Conservation (phyloP, 2,113 vertebrate genomes). For the Sclerurus mexicanus region DNA sequence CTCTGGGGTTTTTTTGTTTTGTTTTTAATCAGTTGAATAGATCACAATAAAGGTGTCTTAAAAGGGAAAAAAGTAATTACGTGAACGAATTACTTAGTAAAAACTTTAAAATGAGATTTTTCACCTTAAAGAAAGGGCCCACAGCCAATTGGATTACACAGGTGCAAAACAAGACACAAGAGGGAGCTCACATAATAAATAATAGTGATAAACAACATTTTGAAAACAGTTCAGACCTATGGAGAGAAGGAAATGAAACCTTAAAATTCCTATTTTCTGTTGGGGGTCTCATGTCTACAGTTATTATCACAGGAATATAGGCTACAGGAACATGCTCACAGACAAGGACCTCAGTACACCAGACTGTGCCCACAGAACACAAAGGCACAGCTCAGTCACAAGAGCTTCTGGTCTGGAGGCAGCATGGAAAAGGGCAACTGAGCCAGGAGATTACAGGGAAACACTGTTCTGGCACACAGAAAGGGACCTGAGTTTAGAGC, state of each 20-base stretch:
- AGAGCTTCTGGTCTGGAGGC: not conserved
- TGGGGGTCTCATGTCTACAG: not conserved
- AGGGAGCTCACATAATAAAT: constrained; percentile 66
- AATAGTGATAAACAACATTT: constrained; percentile 21
- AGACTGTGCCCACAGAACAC: not conserved
- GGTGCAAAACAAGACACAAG: constrained; percentile 60
- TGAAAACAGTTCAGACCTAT: not conserved
- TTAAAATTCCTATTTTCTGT: not conserved
- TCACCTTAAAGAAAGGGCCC: not conserved
- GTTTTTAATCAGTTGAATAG: not conserved
- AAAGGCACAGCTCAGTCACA: not conserved
- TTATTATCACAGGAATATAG: not conserved
- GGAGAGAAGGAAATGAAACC: not conserved
- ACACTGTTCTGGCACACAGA: not conserved
- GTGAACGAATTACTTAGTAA: not conserved
- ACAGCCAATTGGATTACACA: not conserved
- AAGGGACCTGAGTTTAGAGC: not conserved
- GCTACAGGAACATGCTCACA: not conserved
- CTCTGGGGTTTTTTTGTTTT: not conserved
- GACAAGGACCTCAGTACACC: not conserved
- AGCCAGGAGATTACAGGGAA: not conserved
- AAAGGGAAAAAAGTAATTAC: not conserved
- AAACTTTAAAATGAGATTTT: not conserved
- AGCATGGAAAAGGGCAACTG: not conserved
- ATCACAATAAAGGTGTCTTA: not conserved